These are phyloP conservation scores for Microdon myrmicae DNA, from an alignment of 2,888 invertebrate species.

Conservation along the genomic window DNA sequence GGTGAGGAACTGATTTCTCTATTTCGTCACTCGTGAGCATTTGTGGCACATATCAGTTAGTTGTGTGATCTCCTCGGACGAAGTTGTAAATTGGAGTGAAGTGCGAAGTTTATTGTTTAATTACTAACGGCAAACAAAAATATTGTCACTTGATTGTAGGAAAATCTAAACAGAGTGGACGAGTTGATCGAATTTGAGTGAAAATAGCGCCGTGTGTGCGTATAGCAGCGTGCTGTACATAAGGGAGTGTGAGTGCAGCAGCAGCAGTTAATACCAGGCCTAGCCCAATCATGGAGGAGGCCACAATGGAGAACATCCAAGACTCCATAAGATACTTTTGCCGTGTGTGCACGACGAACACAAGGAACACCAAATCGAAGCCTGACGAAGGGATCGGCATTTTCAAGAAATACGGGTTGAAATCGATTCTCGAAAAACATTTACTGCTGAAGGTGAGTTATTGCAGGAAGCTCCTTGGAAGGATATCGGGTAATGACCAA, in stretches of 20 bases:
- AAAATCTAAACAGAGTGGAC: too few species aligned
- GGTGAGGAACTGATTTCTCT: too few species aligned
- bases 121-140: too few species aligned
- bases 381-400: slow-evolving; percentile 32
- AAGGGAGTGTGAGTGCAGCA: too few species aligned
- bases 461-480: too few species aligned
- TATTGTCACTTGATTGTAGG: too few species aligned
- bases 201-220: too few species aligned
- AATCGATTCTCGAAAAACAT: slow-evolving; percentile 43
- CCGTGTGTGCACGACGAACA: slow-evolving; percentile 40
- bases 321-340: slow-evolving; percentile 36
- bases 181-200: too few species aligned
- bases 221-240: too few species aligned
- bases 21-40: too few species aligned
- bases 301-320: slow-evolving; percentile 23
- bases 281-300: slow-evolving; percentile 25
- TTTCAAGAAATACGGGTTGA: slow-evolving; percentile 23
- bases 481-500: too few species aligned
- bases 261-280: too few species aligned
- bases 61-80: slow-evolving; percentile 42
- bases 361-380: slow-evolving; percentile 15
- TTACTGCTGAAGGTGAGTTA: slow-evolving; percentile 42
- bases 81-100: slow-evolving; percentile 25
- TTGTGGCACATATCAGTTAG: slow-evolving; percentile 44
- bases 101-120: slow-evolving; percentile 8